A percentile compares a stretch with the other conserved stretches of the same genome.
Evolutionary conservation across 2,797 vertebrate species (phyloP).

Genomic region (Chanos chanos): DNA sequence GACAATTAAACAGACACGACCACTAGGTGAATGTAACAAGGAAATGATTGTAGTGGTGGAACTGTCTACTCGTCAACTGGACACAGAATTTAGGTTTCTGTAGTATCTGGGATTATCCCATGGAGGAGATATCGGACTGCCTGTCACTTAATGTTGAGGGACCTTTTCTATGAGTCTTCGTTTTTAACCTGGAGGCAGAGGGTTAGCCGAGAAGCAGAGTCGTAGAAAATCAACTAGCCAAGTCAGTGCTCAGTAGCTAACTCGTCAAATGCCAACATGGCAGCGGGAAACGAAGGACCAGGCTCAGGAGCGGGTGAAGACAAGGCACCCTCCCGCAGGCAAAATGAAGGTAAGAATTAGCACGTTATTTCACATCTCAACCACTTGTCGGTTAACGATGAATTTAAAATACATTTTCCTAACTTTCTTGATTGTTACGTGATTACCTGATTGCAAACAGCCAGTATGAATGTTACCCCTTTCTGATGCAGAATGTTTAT

Average conservation of each 20-base stretch:
- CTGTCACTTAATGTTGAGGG: no score
- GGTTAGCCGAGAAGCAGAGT: neutral
- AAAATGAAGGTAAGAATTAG: constrained; percentile 58
- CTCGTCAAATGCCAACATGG: constrained; percentile 52
- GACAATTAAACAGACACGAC: neutral
- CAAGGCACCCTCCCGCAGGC: constrained; percentile 40
- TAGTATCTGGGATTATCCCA: no score
- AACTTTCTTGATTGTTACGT: no score
- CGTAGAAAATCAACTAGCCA: constrained; percentile 20
- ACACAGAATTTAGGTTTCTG: no score
- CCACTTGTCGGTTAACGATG: no score
- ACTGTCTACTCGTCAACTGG: constrained; percentile 9
- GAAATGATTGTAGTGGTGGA: constrained; percentile 34
- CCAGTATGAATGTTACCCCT: no score
- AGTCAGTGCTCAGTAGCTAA: constrained; percentile 2
- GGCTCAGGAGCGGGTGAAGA: constrained; percentile 44
- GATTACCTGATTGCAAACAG: no score
- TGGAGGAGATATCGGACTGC: no score
- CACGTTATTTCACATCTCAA: neutral
- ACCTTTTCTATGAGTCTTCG: no score
- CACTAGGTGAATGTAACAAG: constrained; percentile 21
- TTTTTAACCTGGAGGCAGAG: no score
- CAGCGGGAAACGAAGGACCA: constrained; percentile 42
- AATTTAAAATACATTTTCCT: no score
- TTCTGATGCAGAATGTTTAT: no score